Evolutionary conservation across 2,113 vertebrate species (phyloP), one percentile per base, ranked within the genome.

Genomic region (Myiozetetes cayanensis): DNA sequence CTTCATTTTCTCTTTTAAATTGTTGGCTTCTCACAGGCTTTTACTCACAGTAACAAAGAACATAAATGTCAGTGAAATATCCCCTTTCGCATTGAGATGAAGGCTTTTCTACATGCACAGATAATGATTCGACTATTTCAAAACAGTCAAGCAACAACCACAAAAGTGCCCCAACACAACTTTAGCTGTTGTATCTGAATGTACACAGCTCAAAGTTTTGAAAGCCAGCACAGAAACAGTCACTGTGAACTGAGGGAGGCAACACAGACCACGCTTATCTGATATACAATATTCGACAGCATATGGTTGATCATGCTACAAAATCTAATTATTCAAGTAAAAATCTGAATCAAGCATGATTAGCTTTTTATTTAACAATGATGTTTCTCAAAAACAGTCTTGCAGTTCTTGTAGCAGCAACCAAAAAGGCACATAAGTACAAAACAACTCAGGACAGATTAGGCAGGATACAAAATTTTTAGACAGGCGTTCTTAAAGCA

Each of bases 341-440:
- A 77, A 68, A 68, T 66, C 17, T 53, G 75, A 85, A 87, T 65
- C 41, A 91, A 93, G 81, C 66, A 71, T 70, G 21, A 89, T 84
- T 89, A 90, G 59, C 43, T 75, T 92, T 87, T 90, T 93, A 95
- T 93, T 84, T 52, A 75, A 96, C 52, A 91, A 61, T 66, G 27
- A 82, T 33, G 25, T 71, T 78, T 78, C 76, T 84, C 82, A 95
- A 85, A 89, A 83, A 94, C 31, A 97, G 75, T 61, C 80, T 49
- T 73, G 27, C 75, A 93, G 56, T 87, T 56, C 85, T 80, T 74
- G 67, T 92, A 97, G 96, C 95, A 97, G 96, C 94, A 97, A 97
- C 91, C 66, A 87, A 91, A 97, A 98, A 94, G 73, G 61, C 83
- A 96, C 28, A 0, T 63, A 75, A 92, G 44, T 92, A 79, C 85